Evolutionary conservation across 2,113 vertebrate species (phyloP), one percentile per base, ranked within the genome.

Genomic region (Trogon surrucura): DNA sequence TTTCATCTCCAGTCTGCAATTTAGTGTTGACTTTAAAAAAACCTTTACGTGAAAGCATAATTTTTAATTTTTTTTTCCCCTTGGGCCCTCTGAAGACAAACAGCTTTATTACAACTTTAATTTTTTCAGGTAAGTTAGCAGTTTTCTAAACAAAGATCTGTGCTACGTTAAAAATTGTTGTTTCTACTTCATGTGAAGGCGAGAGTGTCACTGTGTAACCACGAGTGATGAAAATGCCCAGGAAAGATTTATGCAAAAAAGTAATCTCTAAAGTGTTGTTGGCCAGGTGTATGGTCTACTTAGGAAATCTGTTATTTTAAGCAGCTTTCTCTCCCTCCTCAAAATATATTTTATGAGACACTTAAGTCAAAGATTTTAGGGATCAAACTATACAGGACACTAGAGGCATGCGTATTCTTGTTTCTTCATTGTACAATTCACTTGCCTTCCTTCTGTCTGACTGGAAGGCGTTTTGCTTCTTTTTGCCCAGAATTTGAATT

Each of bases 361-460:
- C 18, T 21, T 25, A 16, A 47, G n/a, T 64, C 10, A 53, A 34
- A 70, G 21, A 17, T 21, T 26, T 72, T 38, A 16, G 79, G 44
- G 38, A n/a, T 58, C 16, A 47, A 17, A 58, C 44, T 48, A 23
- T 23, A 5, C 19, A 50, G 23, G 27, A 36, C 36, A 5, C 25
- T 32, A 1, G 11, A 8, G 12, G 13, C 19, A 9, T 4, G 9
- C 7, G 41, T 5, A 5, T 41, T 34, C 4, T 27, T 29, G 4
- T 71, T 74, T 48, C 29, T 57, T 48, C 53, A 13, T 3, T 34
- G 21, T 47, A 19, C 14, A 44, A 44, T 73, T 79, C 30, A 51
- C 25, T 58, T 36, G 36, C 36, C 36, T 36, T 56, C 29, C 47
- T 73, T 22, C 53, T 56, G 1, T 11, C 41, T 62, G 79, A 62